A percentile compares a stretch with the other conserved stretches of the same genome.
These are phyloP conservation scores for Condylura cristata DNA, from an alignment of 2,113 vertebrate genomes.

Conservation along the genomic window DNA sequence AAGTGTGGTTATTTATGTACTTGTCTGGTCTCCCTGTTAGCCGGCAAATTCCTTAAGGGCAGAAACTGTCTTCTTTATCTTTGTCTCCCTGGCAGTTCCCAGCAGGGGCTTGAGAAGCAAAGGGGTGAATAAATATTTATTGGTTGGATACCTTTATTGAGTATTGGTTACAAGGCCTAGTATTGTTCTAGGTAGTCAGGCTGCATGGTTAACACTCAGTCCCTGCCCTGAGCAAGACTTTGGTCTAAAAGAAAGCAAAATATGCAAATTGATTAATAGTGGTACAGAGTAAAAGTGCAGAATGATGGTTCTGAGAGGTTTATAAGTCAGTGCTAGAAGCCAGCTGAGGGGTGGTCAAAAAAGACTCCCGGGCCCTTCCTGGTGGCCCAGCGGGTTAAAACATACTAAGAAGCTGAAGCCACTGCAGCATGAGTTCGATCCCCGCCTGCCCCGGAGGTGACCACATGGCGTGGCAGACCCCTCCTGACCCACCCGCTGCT, in stretches of 20 bases:
- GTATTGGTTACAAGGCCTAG: not conserved
- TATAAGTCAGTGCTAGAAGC: not conserved
- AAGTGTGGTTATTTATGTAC: constrained; percentile 65
- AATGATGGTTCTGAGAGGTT: not conserved
- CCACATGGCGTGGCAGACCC: too few species aligned
- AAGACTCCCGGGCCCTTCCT: too few species aligned
- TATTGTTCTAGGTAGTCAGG: not conserved
- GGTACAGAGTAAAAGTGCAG: not conserved
- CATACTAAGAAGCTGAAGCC: too few species aligned
- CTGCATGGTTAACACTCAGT: not conserved
- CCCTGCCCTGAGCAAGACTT: not conserved
- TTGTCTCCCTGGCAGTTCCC: constrained; percentile 57
- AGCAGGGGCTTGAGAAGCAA: constrained; percentile 53
- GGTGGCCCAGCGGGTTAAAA: too few species aligned
- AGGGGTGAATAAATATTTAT: constrained; percentile 70
- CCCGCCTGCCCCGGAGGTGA: too few species aligned
- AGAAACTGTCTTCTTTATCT: constrained; percentile 62
- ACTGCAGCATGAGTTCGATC: too few species aligned
- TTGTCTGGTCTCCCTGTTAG: constrained; percentile 56
- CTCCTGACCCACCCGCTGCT: too few species aligned
- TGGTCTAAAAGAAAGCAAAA: not conserved
- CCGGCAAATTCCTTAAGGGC: constrained; percentile 66
- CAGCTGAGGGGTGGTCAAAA: not conserved
- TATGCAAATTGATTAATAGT: accelerated
- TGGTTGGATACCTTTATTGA: not conserved